Conservation (phyloP, 2,888 invertebrate species). For the Apotomis capreana region DNA sequence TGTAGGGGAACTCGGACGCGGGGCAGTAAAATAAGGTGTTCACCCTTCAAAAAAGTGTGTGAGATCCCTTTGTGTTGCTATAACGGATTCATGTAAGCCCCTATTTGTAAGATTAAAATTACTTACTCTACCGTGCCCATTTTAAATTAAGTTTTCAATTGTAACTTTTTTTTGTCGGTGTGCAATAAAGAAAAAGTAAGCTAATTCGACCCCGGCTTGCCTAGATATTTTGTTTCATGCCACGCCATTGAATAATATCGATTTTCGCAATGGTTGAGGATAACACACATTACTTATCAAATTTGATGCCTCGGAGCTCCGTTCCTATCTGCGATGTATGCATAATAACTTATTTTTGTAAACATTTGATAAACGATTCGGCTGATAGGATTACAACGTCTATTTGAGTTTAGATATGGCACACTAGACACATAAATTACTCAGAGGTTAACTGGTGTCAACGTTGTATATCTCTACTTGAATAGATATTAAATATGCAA, state of each 20-base stretch:
- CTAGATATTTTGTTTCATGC: not conserved
- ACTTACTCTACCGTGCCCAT: too few relatives aligned
- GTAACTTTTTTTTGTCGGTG: too few relatives aligned
- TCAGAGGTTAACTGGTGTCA: conserved; percentile 25
- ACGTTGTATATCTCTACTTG: conserved; percentile 2
- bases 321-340: not conserved
- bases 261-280: not conserved
- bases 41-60: too few relatives aligned
- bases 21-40: too few relatives aligned
- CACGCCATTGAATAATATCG: not conserved
- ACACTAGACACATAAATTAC: conserved; percentile 20
- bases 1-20: too few relatives aligned
- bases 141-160: too few relatives aligned
- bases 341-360: conserved; percentile 3
- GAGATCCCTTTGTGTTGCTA: too few relatives aligned
- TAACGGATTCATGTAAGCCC: too few relatives aligned
- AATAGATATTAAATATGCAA: too few relatives aligned
- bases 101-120: too few relatives aligned
- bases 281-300: not conserved
- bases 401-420: conserved; percentile 25
- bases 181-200: too few relatives aligned
- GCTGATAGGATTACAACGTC: conserved; percentile 20
- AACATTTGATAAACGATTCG: conserved; percentile 23
- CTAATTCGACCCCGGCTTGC: too few relatives aligned
- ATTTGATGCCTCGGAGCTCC: not conserved